Evolutionary conservation across 2,888 invertebrate genomes (phyloP), one percentile per base, ranked within the genome.

Genomic region (Calephelis perditalis): DNA sequence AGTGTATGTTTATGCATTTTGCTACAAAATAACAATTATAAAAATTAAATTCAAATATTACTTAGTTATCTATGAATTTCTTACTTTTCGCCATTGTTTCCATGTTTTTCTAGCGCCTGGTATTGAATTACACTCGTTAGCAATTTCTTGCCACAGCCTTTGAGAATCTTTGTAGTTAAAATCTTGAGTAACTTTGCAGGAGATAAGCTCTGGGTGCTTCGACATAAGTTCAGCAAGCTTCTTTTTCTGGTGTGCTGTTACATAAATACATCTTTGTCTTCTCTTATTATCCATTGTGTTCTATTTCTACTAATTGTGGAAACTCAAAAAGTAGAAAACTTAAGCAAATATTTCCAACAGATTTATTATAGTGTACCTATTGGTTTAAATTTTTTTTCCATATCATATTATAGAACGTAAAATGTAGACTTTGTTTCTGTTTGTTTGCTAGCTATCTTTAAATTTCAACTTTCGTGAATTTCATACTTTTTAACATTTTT

Each of bases 1-100:
- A 26, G 26, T 26, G 26, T 4, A 26, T 26, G 26, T 4, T 4
- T 11, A 7, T 54, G 12, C 12, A 49, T 47, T 15, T 26, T 58
- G 15, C 15, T n/a, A 37, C 47, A 11, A 26, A 26, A 3, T 26
- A 26, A 26, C 26, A 4, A 26, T 26, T 26, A 26, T 26, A 36
- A 37, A 7, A 35, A n/a, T 58, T 12, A 37, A 49, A 47, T 49
- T 3, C 35, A 15, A 15, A 26, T 46, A 12, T 46, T 15, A 15
- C 15, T 15, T 40, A 26, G 15, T 26, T n/a, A 9, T 56, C 5
- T 12, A 44, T n/a, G 5, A 10, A 43, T 35, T 35, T 49, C 68
- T 35, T 75, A 88, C 89, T 77, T 87, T 89, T 73, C 80, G 77
- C 89, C 88, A 89, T 67, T 87, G 87, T 54, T 78, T 78, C 89